Conservation (phyloP, 2,113 vertebrate species). For the Mohoua ochrocephala region DNA sequence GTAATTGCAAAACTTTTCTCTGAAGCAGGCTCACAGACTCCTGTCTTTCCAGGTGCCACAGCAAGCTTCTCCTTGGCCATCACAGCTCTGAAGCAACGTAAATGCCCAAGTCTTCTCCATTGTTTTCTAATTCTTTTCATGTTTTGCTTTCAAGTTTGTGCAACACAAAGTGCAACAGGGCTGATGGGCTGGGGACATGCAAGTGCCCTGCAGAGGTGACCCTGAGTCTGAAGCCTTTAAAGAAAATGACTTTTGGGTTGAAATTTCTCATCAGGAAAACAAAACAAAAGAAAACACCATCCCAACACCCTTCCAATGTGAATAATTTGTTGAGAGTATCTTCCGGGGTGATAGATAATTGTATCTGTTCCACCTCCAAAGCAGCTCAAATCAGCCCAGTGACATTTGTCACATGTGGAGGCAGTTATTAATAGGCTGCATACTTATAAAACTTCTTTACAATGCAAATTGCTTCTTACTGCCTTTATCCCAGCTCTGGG, state of each 20-base stretch:
- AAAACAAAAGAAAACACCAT: neutral
- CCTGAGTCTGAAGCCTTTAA: neutral
- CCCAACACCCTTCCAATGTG: neutral
- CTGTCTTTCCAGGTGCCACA: neutral
- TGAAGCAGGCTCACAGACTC: neutral
- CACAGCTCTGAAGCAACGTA: neutral
- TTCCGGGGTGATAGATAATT: neutral
- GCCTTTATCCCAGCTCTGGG: neutral
- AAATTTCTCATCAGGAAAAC: neutral
- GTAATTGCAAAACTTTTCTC: neutral
- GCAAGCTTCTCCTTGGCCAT: neutral
- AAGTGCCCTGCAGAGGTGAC: neutral
- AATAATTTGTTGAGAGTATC: neutral
- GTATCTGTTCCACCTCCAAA: neutral
- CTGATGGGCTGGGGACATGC: neutral
- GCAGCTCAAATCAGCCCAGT: slow-evolving; percentile 41
- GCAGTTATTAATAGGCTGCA: slow-evolving; percentile 46
- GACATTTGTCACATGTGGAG: slow-evolving; percentile 40
- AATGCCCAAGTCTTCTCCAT: neutral
- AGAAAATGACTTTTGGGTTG: neutral
- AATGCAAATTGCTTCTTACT: slow-evolving; percentile 30
- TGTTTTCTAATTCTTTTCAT: neutral
- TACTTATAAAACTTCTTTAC: slow-evolving; percentile 36
- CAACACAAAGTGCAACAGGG: neutral
- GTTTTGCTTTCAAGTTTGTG: neutral